Percentiles rank a stretch among this genome's conserved stretches.
These are phyloP conservation scores for Herpailurus yagouaroundi DNA, from an alignment of 2,113 vertebrate species.

Conservation along the genomic window DNA sequence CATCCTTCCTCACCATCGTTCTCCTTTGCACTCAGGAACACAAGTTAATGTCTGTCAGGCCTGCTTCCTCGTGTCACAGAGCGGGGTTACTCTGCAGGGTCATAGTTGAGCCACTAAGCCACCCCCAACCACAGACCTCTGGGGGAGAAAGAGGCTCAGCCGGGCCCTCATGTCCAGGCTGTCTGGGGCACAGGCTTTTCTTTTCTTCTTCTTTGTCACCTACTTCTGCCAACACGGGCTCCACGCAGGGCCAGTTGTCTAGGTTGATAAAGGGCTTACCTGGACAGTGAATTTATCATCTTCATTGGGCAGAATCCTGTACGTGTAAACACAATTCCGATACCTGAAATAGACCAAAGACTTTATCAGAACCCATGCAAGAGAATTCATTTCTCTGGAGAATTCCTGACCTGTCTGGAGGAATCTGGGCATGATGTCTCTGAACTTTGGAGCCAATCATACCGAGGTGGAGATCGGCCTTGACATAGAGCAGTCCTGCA, in stretches of 20 bases:
- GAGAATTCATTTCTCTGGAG: neutral
- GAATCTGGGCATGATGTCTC: neutral
- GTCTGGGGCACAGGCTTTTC: accelerated
- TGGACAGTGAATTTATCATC: slow-evolving; percentile 96
- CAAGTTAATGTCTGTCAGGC: accelerated
- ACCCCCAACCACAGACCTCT: neutral
- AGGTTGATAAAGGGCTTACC: slow-evolving; percentile 85
- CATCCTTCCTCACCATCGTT: no score
- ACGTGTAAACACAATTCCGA: slow-evolving; percentile 96
- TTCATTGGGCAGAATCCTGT: slow-evolving; percentile 96
- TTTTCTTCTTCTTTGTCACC: no score
- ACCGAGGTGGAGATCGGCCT: neutral
- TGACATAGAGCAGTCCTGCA: accelerated
- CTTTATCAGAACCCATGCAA: neutral
- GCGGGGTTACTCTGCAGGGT: neutral
- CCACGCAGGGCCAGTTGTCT: accelerated
- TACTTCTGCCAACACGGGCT: neutral
- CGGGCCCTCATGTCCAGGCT: accelerated
- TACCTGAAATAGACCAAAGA: slow-evolving; percentile 88
- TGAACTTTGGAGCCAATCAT: neutral
- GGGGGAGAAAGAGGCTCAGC: neutral
- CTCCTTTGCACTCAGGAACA: accelerated
- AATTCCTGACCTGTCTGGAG: neutral
- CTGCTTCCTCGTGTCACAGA: accelerated
- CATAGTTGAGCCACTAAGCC: neutral